A percentile compares a stretch with the other conserved stretches of the same genome.
Evolutionary conservation across 2,797 vertebrate genomes (phyloP).

Genomic region (Hemibagrus guttatus): DNA sequence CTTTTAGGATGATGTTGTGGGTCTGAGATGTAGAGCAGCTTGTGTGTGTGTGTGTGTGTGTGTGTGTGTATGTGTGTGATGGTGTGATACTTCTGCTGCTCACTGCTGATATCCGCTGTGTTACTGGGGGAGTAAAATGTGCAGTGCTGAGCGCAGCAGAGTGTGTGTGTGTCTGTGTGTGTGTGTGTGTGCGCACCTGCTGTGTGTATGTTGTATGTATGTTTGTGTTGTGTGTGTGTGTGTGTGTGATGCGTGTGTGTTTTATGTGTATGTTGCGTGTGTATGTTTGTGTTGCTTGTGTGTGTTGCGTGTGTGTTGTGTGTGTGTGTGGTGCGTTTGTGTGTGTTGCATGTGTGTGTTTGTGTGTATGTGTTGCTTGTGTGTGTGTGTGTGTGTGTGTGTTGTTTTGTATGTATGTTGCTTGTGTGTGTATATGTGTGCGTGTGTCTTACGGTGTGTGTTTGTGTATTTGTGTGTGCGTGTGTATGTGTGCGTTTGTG

Average conservation of each 20-base stretch:
- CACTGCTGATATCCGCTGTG: conserved; percentile 1
- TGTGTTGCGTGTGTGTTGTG: too few species aligned
- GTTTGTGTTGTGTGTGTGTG: too few species aligned
- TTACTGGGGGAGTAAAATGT: too few species aligned
- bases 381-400: background rate
- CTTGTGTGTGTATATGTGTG: too few species aligned
- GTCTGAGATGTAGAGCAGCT: background rate
- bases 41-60: background rate
- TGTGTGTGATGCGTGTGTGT: too few species aligned
- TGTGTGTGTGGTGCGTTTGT: too few species aligned
- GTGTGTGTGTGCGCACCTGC: background rate
- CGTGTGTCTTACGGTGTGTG: too few species aligned
- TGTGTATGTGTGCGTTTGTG: too few species aligned
- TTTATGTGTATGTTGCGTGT: too few species aligned
- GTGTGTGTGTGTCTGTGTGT: background rate
- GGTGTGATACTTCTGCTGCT: background rate
- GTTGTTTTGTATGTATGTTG: background rate
- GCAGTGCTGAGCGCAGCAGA: background rate
- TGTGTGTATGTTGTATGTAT: too few species aligned
- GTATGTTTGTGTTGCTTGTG: too few species aligned
- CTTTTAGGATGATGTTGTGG: background rate
- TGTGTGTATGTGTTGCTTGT: background rate
- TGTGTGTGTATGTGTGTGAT: background rate
- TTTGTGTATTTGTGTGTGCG: too few species aligned
- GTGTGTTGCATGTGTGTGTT: background rate